Conservation (phyloP, 1,140 invertebrate genomes). For the Mercenaria mercenaria region DNA sequence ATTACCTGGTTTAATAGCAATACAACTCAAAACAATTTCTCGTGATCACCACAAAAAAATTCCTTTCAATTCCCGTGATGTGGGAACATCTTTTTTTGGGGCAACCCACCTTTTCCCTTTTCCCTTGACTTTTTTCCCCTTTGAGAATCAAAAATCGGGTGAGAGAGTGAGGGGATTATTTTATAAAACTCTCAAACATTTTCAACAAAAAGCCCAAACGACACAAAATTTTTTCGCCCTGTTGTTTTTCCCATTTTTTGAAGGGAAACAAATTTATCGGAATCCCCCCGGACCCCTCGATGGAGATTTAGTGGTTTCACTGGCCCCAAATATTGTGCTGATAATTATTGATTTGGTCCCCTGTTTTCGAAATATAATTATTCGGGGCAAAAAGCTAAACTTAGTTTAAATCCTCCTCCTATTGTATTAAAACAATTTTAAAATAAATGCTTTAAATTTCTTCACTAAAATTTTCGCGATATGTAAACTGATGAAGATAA, state of each 20-base stretch:
- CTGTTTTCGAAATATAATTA: too few species aligned
- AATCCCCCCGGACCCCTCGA: too few species aligned
- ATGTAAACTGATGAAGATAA: too few species aligned
- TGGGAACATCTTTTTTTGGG: background rate
- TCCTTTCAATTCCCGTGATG: background rate
- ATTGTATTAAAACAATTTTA: too few species aligned
- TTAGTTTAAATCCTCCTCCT: too few species aligned
- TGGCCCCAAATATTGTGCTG: too few species aligned
- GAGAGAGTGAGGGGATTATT: background rate
- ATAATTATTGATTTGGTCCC: too few species aligned
- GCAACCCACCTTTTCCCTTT: background rate
- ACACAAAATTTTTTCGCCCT: background rate
- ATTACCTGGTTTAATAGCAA: background rate
- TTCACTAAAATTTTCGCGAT: too few species aligned
- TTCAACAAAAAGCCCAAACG: background rate
- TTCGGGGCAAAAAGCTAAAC: too few species aligned
- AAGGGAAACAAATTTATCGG: background rate
- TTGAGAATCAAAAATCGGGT: background rate
- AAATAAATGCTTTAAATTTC: too few species aligned
- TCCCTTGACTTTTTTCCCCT: background rate
- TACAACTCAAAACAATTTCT: background rate
- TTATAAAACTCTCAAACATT: background rate
- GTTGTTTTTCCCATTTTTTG: background rate
- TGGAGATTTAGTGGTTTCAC: too few species aligned
- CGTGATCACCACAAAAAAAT: background rate